Percentiles rank a stretch among this genome's conserved stretches.
Conservation (phyloP, 2,113 vertebrate species). For the Pteruthius melanotis region DNA sequence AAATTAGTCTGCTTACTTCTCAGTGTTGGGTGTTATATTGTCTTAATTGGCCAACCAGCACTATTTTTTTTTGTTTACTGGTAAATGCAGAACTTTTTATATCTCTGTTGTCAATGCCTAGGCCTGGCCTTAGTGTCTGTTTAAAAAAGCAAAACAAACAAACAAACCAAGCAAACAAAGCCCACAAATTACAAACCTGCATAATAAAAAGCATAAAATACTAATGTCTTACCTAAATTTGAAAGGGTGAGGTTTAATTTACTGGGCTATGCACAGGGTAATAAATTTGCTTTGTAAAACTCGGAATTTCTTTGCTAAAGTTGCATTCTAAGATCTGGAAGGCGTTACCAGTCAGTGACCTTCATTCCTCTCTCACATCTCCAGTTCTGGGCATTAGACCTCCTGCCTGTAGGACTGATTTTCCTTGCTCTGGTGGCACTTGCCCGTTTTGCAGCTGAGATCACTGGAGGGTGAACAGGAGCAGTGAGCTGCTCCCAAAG, state of each 20-base stretch:
- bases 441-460: neutral
- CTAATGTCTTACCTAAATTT: neutral
- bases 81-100: neutral
- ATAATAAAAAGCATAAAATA: neutral
- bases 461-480: fast-evolving
- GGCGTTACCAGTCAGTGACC: neutral
- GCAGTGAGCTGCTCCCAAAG: neutral
- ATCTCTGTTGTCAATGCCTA: neutral
- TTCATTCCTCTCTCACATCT: neutral
- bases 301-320: neutral
- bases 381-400: neutral
- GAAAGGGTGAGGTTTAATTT: neutral
- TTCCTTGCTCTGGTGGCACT: neutral
- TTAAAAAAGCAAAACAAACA: neutral
- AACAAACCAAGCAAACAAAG: neutral
- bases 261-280: neutral
- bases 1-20: neutral
- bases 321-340: neutral
- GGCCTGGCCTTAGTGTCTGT: neutral
- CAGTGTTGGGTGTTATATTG: neutral
- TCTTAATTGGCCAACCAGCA: neutral
- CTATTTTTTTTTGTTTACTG: neutral
- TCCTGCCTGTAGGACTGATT: neutral
- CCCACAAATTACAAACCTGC: neutral
- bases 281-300: neutral